Base-by-base conservation (phyloP, 2,113 vertebrate species). In the Lutjanus erythropterus region DNA sequence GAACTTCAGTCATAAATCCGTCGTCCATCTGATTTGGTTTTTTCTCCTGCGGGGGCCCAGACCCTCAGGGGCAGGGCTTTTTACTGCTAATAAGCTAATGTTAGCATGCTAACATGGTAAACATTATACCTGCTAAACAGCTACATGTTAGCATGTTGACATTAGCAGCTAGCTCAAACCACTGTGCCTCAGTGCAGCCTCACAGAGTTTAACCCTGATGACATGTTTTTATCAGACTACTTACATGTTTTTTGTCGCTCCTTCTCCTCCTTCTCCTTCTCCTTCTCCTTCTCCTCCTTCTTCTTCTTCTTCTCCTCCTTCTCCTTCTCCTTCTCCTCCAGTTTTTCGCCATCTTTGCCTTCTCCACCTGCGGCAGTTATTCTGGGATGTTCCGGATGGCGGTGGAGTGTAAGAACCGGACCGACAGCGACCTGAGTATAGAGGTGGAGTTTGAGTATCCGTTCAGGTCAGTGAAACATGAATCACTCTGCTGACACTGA, bases 271-370 rank as follows among this genome's bases (percentile, higher is more conserved):
- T n/a, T n/a, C n/a, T n/a, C n/a, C n/a, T n/a, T n/a, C n/a, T n/a
- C n/a, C n/a, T n/a, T n/a, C n/a, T n/a, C n/a, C n/a, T n/a, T n/a
- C n/a, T n/a, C n/a, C n/a, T n/a, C n/a, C n/a, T n/a, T n/a, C n/a
- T n/a, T n/a, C n/a, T n/a, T n/a, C n/a, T n/a, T n/a, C n/a, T n/a
- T n/a, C n/a, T n/a, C n/a, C n/a, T n/a, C n/a, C n/a, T n/a, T n/a
- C n/a, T n/a, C n/a, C n/a, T n/a, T n/a, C n/a, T n/a, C n/a, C 11
- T 55, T 31, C 56, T 55, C 77, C 33, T 52, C n/a, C n/a, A n/a
- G n/a, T n/a, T n/a, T 70, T 97, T 97, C 73, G 95, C 96, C 81
- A 97, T 97, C 92, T 97, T 97, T 84, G 96, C 97, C 65, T 97
- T 97, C 85, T 96, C 97, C 75, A 97, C 97, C 50, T 97, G 96